Evolutionary conservation across 2,113 vertebrate species (phyloP), one percentile per base, ranked within the genome.

Genomic region (Poeciliopsis retropinna): DNA sequence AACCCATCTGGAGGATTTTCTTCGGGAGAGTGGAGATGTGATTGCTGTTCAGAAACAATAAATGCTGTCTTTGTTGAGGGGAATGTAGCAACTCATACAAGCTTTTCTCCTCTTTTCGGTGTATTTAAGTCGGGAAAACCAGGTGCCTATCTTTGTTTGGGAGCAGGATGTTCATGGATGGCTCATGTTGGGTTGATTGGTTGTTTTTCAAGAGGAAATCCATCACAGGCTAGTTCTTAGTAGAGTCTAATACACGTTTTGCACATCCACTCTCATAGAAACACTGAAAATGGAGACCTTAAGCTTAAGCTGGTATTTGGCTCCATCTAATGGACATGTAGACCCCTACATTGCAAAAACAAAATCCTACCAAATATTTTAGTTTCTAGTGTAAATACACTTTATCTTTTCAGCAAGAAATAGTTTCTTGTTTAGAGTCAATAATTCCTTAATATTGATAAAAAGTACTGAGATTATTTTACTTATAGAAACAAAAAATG

Each of bases 1-100:
- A 89, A 85, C 85, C 90, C 89, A 93, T 94, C 90, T 93, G 88
- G 83, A 83, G 85, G 28, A 81, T 88, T 91, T 93, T 90, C 89
- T 87, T 86, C 34, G 37, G 75, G 85, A 88, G 76, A 79, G 81
- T 57, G 51, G 15, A n/a, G 25, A 78, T 78, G 68, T 91, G 94
- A 93, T 93, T 92, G 92, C 80, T 60, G 70, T 79, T 86, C 80
- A 83, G 85, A 87, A 85, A 82, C 72, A 31, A 71, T 64, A 72
- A 80, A 75, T 22, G 57, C 74, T 57, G 70, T 83, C 76, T 82
- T 82, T 78, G 75, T 73, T 60, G 62, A 32, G 5, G 63, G 27
- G 54, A 29, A 39, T 11, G 14, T 3, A 44, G 5, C 4, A 31
- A 1, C 17, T 31, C 67, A 62, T 28, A 7, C 31, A 67, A 27